Conservation (phyloP, 2,797 vertebrate genomes). For the Pelochelys cantorii region DNA sequence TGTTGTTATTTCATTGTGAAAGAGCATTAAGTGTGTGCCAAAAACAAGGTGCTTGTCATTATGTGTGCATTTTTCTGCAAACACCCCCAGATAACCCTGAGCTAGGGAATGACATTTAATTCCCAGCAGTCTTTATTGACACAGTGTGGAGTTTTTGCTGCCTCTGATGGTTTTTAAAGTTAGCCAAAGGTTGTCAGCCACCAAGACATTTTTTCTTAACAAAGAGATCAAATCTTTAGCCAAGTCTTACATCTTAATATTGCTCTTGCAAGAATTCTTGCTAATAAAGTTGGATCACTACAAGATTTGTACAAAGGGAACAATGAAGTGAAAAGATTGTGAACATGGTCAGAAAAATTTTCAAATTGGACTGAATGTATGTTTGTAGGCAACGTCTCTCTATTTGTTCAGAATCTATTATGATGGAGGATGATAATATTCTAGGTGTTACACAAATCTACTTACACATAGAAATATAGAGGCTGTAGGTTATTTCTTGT, state of each 20-base stretch:
- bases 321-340: not conserved
- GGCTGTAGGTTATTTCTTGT: not conserved
- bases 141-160: slow-evolving; percentile 23
- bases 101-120: slow-evolving; percentile 51
- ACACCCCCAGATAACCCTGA: not conserved
- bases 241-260: slow-evolving; percentile 19
- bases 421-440: not conserved
- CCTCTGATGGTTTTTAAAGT: slow-evolving; percentile 10
- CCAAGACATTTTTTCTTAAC: not conserved
- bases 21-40: slow-evolving; percentile 22
- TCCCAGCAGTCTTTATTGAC: slow-evolving; percentile 36
- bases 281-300: not conserved
- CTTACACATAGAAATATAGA: not conserved
- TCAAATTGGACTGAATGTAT: not conserved
- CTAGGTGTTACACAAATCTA: not conserved
- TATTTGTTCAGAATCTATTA: not conserved
- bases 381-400: not conserved
- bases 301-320: not conserved
- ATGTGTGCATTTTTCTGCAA: slow-evolving; percentile 23
- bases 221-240: slow-evolving; percentile 14
- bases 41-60: slow-evolving; percentile 43
- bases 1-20: slow-evolving; percentile 13
- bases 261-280: slow-evolving; percentile 20
- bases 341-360: rapidly evolving
- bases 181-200: slow-evolving; percentile 16